phyloP scores from a whole-genome alignment of 2,888 invertebrate species.

The Megastigmus dorsalis region DNA sequence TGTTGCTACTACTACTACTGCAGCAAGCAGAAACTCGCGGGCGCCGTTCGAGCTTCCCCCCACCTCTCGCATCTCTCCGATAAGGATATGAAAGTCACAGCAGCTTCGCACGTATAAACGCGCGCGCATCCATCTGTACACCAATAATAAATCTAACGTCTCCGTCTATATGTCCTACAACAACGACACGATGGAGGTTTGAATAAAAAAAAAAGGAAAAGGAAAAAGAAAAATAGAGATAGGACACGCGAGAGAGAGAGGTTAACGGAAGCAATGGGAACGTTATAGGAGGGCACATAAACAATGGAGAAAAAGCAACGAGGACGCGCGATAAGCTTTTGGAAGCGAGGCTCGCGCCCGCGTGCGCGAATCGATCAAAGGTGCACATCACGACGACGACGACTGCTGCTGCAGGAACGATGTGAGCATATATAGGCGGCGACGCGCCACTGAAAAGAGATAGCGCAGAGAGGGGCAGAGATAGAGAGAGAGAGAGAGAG shows the following conservation, averaged over 20 bases:
- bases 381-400: conserved; percentile 16
- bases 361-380: conserved; percentile 29
- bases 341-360: too few relatives aligned
- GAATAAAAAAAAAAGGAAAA: background rate
- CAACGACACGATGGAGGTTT: too few relatives aligned
- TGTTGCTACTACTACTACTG: too few relatives aligned
- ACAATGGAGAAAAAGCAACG: conserved; percentile 26
- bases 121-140: conserved; percentile 21
- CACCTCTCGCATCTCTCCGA: too few relatives aligned
- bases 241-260: background rate
- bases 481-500: too few relatives aligned
- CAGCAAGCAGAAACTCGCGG: too few relatives aligned
- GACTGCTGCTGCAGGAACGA: too few relatives aligned
- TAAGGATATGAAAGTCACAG: conserved; percentile 33
- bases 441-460: conserved; percentile 16
- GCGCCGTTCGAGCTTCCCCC: too few relatives aligned
- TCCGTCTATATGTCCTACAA: too few relatives aligned
- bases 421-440: too few relatives aligned
- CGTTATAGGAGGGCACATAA: conserved; percentile 33
- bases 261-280: background rate
- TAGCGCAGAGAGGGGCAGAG: too few relatives aligned
- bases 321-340: conserved; percentile 24
- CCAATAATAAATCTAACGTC: conserved; percentile 15
- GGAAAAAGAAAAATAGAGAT: conserved; percentile 9
- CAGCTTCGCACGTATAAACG: background rate